These are phyloP conservation scores for Dascyllus trimaculatus DNA, from an alignment of 2,113 vertebrate species.

Conservation along the genomic window DNA sequence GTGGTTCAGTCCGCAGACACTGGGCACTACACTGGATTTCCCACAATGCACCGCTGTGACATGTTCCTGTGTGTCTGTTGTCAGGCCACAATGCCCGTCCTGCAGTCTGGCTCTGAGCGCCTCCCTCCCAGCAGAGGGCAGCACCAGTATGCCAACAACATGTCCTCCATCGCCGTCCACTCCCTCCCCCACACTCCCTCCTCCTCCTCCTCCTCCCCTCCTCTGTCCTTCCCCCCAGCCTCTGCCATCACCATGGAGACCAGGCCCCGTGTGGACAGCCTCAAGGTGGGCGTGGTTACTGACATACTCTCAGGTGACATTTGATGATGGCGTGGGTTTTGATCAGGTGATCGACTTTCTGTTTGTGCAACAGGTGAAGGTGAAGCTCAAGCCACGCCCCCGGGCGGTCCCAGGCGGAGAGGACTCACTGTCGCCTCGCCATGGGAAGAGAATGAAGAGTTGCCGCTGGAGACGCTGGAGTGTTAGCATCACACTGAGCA, in stretches of 20 bases:
- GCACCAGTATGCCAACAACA: slow-evolving; percentile 94
- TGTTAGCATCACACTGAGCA: slow-evolving; percentile 89
- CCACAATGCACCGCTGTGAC: slow-evolving; percentile 9
- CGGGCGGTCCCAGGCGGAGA: slow-evolving; percentile 85
- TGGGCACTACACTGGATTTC: background rate
- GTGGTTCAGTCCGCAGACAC: no score
- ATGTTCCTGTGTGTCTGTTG: background rate
- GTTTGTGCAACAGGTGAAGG: slow-evolving; percentile 83
- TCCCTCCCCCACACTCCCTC: slow-evolving; percentile 87
- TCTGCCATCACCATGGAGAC: slow-evolving; percentile 88
- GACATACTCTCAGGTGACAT: no score
- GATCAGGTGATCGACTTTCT: background rate
- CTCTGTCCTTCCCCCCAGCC: slow-evolving; percentile 86
- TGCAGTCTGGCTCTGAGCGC: background rate
- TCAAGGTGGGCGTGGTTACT: slow-evolving; percentile 84
- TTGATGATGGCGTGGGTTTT: background rate
- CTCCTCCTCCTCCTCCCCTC: slow-evolving; percentile 86
- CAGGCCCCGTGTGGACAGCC: slow-evolving; percentile 88
- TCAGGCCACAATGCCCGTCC: slow-evolving; percentile 20
- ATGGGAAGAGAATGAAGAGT: slow-evolving; percentile 89
- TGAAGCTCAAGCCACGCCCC: slow-evolving; percentile 93
- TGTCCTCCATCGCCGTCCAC: slow-evolving; percentile 91
- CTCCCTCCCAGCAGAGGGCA: slow-evolving; percentile 66
- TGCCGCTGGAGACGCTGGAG: slow-evolving; percentile 96
- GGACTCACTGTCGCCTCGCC: slow-evolving; percentile 43